A percentile compares a stretch with the other conserved stretches of the same genome.
Conservation (phyloP, 2,797 vertebrate genomes). For the Phalloptychus januarius region DNA sequence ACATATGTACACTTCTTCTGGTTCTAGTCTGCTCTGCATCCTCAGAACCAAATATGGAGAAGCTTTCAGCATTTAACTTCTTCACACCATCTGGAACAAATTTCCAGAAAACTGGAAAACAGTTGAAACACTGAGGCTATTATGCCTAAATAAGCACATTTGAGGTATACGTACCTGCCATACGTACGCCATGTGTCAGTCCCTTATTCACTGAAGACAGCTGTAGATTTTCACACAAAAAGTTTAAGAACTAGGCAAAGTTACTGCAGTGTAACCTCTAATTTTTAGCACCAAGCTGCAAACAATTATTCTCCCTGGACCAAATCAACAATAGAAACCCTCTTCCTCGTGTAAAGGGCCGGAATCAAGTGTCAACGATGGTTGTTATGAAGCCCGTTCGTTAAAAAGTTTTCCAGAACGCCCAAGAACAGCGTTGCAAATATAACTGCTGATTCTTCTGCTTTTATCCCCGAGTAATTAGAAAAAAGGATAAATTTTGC, state of each 20-base stretch:
- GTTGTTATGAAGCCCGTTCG: constrained; percentile 61
- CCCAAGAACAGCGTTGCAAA: constrained; percentile 53
- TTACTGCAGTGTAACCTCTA: constrained; percentile 55
- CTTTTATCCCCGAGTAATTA: constrained; percentile 78
- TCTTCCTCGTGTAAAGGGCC: constrained; percentile 57
- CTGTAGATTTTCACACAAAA: constrained; percentile 46
- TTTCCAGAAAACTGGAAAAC: too few species aligned
- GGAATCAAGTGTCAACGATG: constrained; percentile 47
- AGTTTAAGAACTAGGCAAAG: constrained; percentile 56
- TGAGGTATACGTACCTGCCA: too few species aligned
- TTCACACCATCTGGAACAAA: too few species aligned
- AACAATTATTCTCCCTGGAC: constrained; percentile 47
- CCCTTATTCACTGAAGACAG: constrained; percentile 23
- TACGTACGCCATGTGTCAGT: too few species aligned
- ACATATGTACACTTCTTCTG: too few species aligned
- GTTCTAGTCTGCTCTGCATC: too few species aligned
- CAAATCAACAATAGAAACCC: constrained; percentile 60
- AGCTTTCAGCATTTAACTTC: too few species aligned
- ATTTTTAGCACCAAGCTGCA: constrained; percentile 51
- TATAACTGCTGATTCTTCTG: constrained; percentile 70
- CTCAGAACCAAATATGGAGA: too few species aligned
- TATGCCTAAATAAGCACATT: too few species aligned
- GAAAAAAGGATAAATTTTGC: constrained; percentile 60
- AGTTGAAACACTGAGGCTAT: too few species aligned
- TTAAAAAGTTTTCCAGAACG: constrained; percentile 55